These are phyloP conservation scores for Cladopsammia gracilis DNA, from an alignment of 64 coral and sea anemone species.

Conservation along the genomic window DNA sequence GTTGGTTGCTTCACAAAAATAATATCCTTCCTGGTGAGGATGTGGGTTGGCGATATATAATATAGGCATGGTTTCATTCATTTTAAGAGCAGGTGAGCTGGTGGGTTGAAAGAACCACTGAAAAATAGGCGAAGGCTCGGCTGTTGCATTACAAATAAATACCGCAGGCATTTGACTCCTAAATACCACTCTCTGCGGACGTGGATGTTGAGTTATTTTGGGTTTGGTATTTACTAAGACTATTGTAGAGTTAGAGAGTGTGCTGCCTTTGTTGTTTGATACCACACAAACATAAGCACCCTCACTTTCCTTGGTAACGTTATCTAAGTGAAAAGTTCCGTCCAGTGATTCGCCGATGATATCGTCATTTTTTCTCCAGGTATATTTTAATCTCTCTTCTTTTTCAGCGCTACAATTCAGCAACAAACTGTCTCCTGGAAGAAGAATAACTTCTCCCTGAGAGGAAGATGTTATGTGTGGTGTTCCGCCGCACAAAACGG, in stretches of 20 bases:
- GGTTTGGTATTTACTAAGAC: slow-evolving; percentile 25
- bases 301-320: not conserved
- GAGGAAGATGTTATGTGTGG: not conserved
- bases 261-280: too few relatives aligned
- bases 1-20: slow-evolving; percentile 53
- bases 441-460: not conserved
- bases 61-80: slow-evolving; percentile 21
- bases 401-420: slow-evolving; percentile 37
- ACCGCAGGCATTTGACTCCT: not conserved
- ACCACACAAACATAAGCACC: slow-evolving; percentile 48
- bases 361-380: slow-evolving; percentile 32
- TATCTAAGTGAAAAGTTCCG: slow-evolving; percentile 17
- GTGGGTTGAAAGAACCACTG: slow-evolving; percentile 32
- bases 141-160: slow-evolving; percentile 44
- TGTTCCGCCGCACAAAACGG: too few relatives aligned
- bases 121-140: slow-evolving; percentile 23
- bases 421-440: too few relatives aligned
- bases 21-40: slow-evolving; percentile 16
- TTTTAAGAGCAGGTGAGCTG: not conserved
- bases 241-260: not conserved
- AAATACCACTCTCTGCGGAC: not conserved
- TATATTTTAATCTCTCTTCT: not conserved
- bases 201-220: slow-evolving; percentile 26
- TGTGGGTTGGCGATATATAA: slow-evolving; percentile 3
- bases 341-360: not conserved